phyloP scores from a whole-genome alignment of 64 coral and sea anemone species.

The Stylophora pistillata region DNA sequence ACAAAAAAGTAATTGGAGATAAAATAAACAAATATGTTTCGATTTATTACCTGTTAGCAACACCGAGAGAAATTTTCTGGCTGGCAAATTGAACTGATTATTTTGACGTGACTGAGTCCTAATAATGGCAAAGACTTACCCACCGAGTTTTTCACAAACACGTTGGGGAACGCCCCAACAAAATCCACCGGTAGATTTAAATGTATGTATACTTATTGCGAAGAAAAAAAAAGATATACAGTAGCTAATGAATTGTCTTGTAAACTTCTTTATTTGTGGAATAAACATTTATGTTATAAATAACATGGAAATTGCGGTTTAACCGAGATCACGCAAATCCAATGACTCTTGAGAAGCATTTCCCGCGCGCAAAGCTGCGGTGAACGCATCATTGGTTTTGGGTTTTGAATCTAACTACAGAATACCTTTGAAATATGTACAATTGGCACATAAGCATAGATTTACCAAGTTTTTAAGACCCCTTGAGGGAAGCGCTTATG shows the following conservation, averaged over 20 bases:
- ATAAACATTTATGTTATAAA: slow-evolving; percentile 24
- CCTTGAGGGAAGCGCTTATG: neutral
- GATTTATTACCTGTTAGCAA: slow-evolving; percentile 24
- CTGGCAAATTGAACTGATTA: neutral
- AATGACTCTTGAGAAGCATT: neutral
- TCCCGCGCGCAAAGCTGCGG: neutral
- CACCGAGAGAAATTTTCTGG: neutral
- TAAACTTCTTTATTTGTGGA: slow-evolving; percentile 22
- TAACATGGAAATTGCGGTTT: slow-evolving; percentile 7
- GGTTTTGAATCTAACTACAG: neutral
- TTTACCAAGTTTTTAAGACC: neutral
- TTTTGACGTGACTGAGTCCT: neutral
- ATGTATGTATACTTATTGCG: neutral
- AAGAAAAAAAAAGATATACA: neutral
- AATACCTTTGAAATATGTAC: neutral
- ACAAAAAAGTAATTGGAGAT: slow-evolving; percentile 19
- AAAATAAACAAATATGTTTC: slow-evolving; percentile 52
- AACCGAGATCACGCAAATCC: neutral
- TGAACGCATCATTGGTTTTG: neutral
- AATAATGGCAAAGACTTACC: neutral
- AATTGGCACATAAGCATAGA: neutral
- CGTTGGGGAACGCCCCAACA: no score
- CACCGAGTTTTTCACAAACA: neutral
- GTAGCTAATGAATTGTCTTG: neutral
- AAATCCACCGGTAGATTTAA: no score